Evolutionary conservation across 2,797 vertebrate species (phyloP).

Genomic region (Gymnopithys bicolor): DNA sequence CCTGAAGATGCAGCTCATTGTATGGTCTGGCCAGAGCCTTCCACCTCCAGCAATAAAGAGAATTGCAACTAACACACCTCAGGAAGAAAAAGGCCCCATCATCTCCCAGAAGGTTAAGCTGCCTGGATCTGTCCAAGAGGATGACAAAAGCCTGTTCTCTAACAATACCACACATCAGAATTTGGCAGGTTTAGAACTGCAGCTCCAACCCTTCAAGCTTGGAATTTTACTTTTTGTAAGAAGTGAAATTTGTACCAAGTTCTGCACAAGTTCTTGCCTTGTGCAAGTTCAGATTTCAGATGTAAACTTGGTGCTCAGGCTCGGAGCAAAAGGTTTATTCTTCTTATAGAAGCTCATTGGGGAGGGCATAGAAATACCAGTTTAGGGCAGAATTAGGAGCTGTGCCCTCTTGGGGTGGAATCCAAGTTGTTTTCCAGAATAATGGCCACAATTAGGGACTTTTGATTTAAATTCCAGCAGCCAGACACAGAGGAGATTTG

Average conservation of each 20-base stretch:
- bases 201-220: background rate
- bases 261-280: background rate
- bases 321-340: background rate
- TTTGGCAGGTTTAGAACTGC: background rate
- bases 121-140: background rate
- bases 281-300: too few species aligned
- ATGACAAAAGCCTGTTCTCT: background rate
- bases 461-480: background rate
- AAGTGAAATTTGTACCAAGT: background rate
- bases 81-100: background rate
- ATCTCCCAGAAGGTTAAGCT: background rate
- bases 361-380: background rate
- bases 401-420: background rate
- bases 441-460: background rate
- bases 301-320: rapidly evolving
- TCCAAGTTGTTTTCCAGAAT: background rate
- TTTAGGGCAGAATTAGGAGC: background rate
- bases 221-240: rapidly evolving
- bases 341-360: rapidly evolving
- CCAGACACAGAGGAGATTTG: background rate
- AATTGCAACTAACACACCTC: rapidly evolving
- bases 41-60: background rate
- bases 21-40: background rate
- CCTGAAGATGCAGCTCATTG: rapidly evolving
- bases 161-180: background rate